phyloP scores from a whole-genome alignment of 2,888 invertebrate genomes.

The Caenorhabditis afra region DNA sequence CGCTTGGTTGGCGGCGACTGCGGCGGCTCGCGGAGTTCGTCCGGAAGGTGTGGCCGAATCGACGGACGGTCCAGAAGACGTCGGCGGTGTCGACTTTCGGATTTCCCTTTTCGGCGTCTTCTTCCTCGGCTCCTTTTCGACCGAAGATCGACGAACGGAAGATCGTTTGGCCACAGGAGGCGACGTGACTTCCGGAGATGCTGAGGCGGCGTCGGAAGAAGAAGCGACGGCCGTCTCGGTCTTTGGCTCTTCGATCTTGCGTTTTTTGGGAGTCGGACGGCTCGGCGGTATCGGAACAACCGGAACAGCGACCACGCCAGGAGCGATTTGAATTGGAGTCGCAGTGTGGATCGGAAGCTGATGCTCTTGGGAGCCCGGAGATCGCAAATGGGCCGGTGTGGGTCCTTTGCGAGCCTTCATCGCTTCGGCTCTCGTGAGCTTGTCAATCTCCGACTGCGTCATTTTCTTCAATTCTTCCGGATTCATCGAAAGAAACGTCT shows the following conservation, averaged over 20 bases:
- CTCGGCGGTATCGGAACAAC: background rate
- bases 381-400: background rate
- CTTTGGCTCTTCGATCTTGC: background rate
- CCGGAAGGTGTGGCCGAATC: background rate
- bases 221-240: background rate
- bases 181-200: background rate
- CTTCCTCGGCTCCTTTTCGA: background rate
- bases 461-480: conserved; percentile 15
- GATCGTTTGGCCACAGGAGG: too few species aligned
- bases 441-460: conserved; percentile 36
- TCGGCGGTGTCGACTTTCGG: background rate
- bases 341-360: background rate
- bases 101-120: conserved; percentile 13
- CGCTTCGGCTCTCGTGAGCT: conserved; percentile 1
- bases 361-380: too few species aligned
- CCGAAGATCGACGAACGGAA: background rate
- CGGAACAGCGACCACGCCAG: background rate
- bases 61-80: background rate
- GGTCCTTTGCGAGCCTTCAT: background rate
- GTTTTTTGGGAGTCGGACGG: background rate
- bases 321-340: too few species aligned
- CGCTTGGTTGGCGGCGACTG: conserved; percentile 52
- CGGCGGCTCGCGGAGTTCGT: conserved; percentile 50
- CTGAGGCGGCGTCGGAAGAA: background rate
- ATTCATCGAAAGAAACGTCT: conserved; percentile 30